These are phyloP conservation scores for Drosophila birchii DNA, from an alignment of 2,888 invertebrate species.

Conservation along the genomic window DNA sequence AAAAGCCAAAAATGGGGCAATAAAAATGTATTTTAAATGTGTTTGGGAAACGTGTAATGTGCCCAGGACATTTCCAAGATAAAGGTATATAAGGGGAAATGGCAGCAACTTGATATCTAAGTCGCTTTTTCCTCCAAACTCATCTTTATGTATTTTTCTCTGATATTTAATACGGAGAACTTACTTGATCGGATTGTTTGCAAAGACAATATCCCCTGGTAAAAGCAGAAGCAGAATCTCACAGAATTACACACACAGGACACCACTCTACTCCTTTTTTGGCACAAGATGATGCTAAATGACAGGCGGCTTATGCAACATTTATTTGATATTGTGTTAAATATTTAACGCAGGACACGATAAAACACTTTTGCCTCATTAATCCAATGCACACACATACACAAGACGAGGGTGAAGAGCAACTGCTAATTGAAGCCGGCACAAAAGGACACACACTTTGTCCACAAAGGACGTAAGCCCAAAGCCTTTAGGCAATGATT, in stretches of 20 bases:
- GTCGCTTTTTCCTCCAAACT: neutral
- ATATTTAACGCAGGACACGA: slow-evolving; percentile 78
- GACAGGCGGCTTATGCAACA: slow-evolving; percentile 70
- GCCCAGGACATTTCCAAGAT: slow-evolving; percentile 15
- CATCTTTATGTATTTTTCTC: slow-evolving; percentile 5
- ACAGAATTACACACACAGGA: slow-evolving; percentile 1
- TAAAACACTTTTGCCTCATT: slow-evolving; percentile 80
- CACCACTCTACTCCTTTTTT: slow-evolving; percentile 19
- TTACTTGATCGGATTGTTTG: slow-evolving; percentile 36
- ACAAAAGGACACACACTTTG: slow-evolving; percentile 24
- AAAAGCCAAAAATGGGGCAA: slow-evolving; percentile 29
- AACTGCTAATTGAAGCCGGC: slow-evolving; percentile 65
- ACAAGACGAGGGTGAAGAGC: slow-evolving; percentile 11
- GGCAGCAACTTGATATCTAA: slow-evolving; percentile 8
- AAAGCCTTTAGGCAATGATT: slow-evolving; percentile 35
- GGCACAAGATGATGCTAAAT: slow-evolving; percentile 57
- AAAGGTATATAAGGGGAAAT: slow-evolving; percentile 9
- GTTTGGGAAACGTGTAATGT: slow-evolving; percentile 30
- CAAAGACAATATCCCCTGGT: slow-evolving; percentile 7
- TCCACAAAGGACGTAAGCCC: slow-evolving; percentile 7
- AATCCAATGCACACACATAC: slow-evolving; percentile 54
- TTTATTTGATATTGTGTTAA: slow-evolving; percentile 75
- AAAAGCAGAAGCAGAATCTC: slow-evolving; percentile 4
- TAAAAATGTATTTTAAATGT: slow-evolving; percentile 36
- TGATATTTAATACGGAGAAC: slow-evolving; percentile 15